A percentile compares a stretch with the other conserved stretches of the same genome.
Conservation (phyloP, 2,888 invertebrate species). For the Scrobipalpa atriplicella region DNA sequence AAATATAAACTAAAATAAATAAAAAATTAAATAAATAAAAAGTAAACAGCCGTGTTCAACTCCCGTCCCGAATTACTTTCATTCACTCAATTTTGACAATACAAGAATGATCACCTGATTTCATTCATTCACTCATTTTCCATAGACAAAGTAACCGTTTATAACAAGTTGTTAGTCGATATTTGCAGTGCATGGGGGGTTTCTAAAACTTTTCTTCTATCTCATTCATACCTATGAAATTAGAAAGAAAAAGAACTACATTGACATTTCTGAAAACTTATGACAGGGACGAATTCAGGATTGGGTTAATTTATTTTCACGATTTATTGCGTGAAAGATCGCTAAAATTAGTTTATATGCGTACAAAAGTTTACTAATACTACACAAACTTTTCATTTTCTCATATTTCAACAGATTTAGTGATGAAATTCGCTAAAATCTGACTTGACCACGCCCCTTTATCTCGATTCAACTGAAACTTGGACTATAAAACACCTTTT, state of each 20-base stretch:
- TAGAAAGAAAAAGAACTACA: conserved; percentile 1
- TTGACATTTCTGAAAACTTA: conserved; percentile 21
- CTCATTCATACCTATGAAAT: not conserved
- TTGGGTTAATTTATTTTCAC: not conserved
- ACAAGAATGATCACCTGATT: conserved; percentile 29
- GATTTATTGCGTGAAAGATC: not conserved
- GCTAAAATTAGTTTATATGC: not conserved
- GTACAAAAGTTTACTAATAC: not conserved
- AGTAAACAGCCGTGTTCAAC: conserved; percentile 12
- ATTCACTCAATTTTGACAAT: conserved; percentile 25
- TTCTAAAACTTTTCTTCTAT: conserved; percentile 1
- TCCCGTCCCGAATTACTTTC: conserved; percentile 1
- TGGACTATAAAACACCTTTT: conserved; percentile 73
- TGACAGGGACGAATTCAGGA: conserved; percentile 18
- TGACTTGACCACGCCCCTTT: conserved; percentile 60
- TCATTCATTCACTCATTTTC: conserved; percentile 27
- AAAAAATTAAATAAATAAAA: not conserved
- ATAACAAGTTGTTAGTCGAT: conserved; percentile 11
- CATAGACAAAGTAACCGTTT: conserved; percentile 28
- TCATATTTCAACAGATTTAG: conserved; percentile 26
- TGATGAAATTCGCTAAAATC: conserved; percentile 63
- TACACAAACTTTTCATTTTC: not conserved
- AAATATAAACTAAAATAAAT: not conserved
- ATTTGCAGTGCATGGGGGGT: conserved; percentile 4
- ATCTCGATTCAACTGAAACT: conserved; percentile 61